A percentile compares a stretch with the other conserved stretches of the same genome.
phyloP scores from a whole-genome alignment of 1,140 invertebrate genomes.

The Drosophila nigromelanica region DNA sequence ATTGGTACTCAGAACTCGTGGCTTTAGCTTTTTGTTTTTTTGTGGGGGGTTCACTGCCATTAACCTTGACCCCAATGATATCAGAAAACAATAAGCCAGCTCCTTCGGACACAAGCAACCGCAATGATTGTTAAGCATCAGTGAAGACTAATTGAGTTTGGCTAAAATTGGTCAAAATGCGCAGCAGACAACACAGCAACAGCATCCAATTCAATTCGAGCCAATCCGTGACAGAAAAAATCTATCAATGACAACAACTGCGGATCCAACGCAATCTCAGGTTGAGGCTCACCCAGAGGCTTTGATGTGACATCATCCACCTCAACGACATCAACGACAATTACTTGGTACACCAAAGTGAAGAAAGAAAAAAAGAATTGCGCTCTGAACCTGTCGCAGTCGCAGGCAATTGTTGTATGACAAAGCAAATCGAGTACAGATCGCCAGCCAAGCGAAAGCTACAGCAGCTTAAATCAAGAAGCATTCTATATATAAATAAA shows the following conservation, averaged over 20 bases:
- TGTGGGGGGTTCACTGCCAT: background rate
- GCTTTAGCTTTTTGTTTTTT: conserved; percentile 13
- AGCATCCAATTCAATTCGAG: conserved; percentile 51
- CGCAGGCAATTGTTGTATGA: conserved; percentile 46
- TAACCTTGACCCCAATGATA: conserved; percentile 72
- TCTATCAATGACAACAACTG: conserved; percentile 69
- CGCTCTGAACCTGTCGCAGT: conserved; percentile 60
- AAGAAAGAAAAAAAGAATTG: conserved; percentile 62
- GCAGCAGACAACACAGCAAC: conserved; percentile 52
- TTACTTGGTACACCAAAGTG: conserved; percentile 56
- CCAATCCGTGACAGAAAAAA: conserved; percentile 54
- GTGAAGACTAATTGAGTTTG: conserved; percentile 77
- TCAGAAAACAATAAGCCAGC: conserved; percentile 49
- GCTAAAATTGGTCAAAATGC: conserved; percentile 75
- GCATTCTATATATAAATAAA: background rate
- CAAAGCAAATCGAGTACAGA: conserved; percentile 9
- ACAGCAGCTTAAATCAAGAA: background rate
- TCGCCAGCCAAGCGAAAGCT: conserved; percentile 4
- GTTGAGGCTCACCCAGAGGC: conserved; percentile 51
- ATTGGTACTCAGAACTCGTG: conserved; percentile 14
- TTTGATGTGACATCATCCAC: conserved; percentile 65
- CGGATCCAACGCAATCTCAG: conserved; percentile 21
- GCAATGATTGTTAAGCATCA: conserved; percentile 48
- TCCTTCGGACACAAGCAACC: conserved; percentile 30
- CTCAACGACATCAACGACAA: conserved; percentile 48